These are phyloP conservation scores for Tetraneura akinire DNA, from an alignment of 1,140 invertebrate species.

Conservation along the genomic window DNA sequence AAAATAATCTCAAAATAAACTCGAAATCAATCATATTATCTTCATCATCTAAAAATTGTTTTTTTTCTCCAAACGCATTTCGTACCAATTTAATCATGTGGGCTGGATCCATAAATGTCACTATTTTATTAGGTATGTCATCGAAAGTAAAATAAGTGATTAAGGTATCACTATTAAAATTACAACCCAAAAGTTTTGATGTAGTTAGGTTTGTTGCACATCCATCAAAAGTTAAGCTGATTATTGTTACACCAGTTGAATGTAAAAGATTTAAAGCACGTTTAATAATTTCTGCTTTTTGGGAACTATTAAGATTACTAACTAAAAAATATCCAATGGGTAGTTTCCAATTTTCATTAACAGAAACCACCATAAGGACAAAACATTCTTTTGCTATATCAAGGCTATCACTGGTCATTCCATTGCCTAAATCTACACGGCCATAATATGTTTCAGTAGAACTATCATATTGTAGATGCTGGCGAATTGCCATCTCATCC, in stretches of 20 bases:
- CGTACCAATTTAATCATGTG: conserved; percentile 53
- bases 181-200: conserved; percentile 52
- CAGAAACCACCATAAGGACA: not conserved
- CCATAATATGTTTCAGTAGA: not conserved
- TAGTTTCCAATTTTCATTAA: not conserved
- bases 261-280: conserved; percentile 53
- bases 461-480: not conserved
- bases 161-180: conserved; percentile 41
- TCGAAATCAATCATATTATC: conserved; percentile 55
- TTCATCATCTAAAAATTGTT: conserved; percentile 52
- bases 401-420: not conserved
- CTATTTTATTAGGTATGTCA: conserved; percentile 48
- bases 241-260: conserved; percentile 20
- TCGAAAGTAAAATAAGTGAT: conserved; percentile 43
- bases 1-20: conserved; percentile 55
- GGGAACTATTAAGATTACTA: conserved; percentile 16
- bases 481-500: conserved; percentile 17
- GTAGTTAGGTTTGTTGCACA: conserved; percentile 44
- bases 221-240: conserved; percentile 51
- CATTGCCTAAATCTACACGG: not conserved
- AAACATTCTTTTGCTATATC: not conserved
- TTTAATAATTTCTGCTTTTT: conserved; percentile 56
- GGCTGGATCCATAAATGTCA: conserved; percentile 53
- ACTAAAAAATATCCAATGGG: not conserved
- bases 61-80: conserved; percentile 48